Percentiles rank a stretch among this genome's conserved stretches.
These are phyloP conservation scores for Venturia canescens DNA, from an alignment of 1,140 invertebrate genomes.

Conservation along the genomic window DNA sequence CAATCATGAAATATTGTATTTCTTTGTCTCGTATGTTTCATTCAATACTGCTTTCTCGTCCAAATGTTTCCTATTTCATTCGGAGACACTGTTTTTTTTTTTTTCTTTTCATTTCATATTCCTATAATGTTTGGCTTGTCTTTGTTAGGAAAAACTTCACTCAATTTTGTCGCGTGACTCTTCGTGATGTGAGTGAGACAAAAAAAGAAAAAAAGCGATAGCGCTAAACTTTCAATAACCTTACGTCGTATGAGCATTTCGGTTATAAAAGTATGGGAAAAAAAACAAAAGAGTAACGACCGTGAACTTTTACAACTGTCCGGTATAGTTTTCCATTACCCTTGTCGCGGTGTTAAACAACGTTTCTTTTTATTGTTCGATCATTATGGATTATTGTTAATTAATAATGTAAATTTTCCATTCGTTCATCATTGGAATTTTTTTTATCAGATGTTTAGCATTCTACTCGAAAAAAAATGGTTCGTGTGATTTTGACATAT, in stretches of 20 bases:
- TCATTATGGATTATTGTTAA: not conserved
- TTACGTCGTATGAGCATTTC: constrained; percentile 23
- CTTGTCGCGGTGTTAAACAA: not conserved
- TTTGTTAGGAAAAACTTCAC: not conserved
- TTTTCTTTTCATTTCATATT: constrained; percentile 13
- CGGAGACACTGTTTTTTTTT: not conserved
- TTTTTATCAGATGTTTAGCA: not conserved
- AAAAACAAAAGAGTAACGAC: not conserved
- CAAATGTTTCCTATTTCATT: no score
- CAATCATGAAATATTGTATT: no score
- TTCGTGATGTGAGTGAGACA: not conserved
- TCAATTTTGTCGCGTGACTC: not conserved
- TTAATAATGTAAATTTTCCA: not conserved
- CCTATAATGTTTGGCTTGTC: not conserved
- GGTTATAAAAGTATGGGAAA: constrained; percentile 42
- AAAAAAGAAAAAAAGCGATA: no score
- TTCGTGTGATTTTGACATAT: no score
- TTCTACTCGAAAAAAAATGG: no score
- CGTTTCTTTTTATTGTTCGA: not conserved
- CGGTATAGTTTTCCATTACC: not conserved
- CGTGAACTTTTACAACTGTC: not conserved
- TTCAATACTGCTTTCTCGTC: no score
- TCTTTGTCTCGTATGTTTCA: no score
- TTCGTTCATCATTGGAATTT: not conserved
- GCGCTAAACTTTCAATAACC: not conserved